Evolutionary conservation across 2,113 vertebrate genomes (phyloP), one percentile per base, ranked within the genome.

Genomic region (Gasterosteus aculeatus): DNA sequence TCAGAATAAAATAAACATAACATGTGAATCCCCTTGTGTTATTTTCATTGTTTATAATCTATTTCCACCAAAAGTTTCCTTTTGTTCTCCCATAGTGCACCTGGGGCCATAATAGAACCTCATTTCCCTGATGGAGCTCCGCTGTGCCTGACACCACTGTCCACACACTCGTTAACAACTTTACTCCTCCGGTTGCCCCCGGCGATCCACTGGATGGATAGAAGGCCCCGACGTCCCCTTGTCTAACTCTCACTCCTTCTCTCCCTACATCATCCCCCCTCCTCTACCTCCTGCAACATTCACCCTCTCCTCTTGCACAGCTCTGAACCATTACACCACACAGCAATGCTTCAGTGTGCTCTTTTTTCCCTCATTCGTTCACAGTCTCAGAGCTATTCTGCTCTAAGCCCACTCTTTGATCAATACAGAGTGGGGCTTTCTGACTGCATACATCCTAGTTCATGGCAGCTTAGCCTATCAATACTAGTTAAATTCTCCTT

Each of bases 401-500:
- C 81, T 82, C 57, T 85, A 80, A 90, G 84, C 86, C 65, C 26
- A 65, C 74, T 75, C 75, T 77, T 15, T 70, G 87, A 94, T 97
- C 95, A 86, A 96, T 96, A 93, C 79, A 78, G 77, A 92, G 87
- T 87, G 90, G 92, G 89, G 92, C 90, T 93, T 88, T 94, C 88
- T 89, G 94, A 94, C 94, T 94, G 94, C 94, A 96, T 95, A 94
- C 94, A 91, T 95, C 94, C 95, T 92, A 85, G 92, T 91, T 90
- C 76, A 85, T 92, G 87, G 88, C 94, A 95, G 96, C 96, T 97
- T 94, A 94, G 93, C 93, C 93, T 92, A 95, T 97, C 96, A 95
- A 97, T 97, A 96, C 90, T 95, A 95, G 96, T 97, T 97, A 97
- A 98, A 97, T 97, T 97, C 96, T 95, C 95, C 94, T 96, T 90